Percentiles rank a stretch among this genome's conserved stretches.
These are phyloP conservation scores for Anser cygnoides DNA, from an alignment of 2,113 vertebrate genomes.

Conservation along the genomic window DNA sequence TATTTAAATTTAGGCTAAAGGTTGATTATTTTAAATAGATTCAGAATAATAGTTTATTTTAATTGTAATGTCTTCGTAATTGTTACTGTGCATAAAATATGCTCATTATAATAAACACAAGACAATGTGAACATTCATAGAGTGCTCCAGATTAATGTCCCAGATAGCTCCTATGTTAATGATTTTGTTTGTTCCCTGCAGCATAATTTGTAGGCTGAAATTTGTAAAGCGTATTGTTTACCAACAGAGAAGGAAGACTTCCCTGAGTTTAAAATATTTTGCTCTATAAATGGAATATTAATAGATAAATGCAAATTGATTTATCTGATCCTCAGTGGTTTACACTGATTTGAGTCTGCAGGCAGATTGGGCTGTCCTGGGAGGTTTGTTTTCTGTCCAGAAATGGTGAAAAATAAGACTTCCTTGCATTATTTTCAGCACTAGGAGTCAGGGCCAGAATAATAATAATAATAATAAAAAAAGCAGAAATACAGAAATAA, in stretches of 20 bases:
- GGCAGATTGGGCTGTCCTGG: background rate
- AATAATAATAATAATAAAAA: background rate
- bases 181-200: background rate
- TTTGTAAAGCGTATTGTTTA: background rate
- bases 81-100: background rate
- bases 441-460: background rate
- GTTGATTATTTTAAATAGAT: background rate
- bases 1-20: background rate
- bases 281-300: background rate
- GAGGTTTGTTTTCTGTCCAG: background rate
- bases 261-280: conserved; percentile 32
- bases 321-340: background rate
- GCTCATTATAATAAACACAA: background rate
- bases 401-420: background rate
- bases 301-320: background rate
- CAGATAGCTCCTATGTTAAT: background rate
- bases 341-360: background rate
- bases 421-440: background rate
- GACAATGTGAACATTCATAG: background rate
- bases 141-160: background rate
- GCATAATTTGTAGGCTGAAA: conserved; percentile 27
- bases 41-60: background rate
- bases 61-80: background rate
- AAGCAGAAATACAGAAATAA: background rate
- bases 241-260: background rate